Conservation (phyloP, 2,113 vertebrate genomes). For the Myrmecobius fasciatus region DNA sequence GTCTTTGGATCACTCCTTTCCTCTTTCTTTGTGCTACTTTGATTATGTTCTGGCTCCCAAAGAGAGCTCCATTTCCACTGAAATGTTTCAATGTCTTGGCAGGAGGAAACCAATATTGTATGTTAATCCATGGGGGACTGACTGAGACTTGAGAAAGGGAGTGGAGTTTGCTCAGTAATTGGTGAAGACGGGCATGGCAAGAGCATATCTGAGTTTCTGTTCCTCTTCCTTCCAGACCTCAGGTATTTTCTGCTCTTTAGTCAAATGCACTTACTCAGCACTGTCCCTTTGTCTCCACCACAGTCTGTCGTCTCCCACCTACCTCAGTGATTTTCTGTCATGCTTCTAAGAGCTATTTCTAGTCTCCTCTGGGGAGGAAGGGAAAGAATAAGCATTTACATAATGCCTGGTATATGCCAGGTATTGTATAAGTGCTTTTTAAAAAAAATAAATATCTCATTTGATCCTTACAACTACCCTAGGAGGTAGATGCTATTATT, state of each 20-base stretch:
- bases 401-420: background rate
- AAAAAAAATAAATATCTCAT: background rate
- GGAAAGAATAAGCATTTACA: background rate
- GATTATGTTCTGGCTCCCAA: constrained; percentile 61
- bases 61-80: constrained; percentile 61
- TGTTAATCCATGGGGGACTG: constrained; percentile 54
- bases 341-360: background rate
- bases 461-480: background rate
- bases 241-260: background rate
- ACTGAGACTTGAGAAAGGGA: background rate
- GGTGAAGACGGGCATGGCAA: background rate
- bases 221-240: background rate
- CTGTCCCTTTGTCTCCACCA: background rate
- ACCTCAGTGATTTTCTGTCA: background rate
- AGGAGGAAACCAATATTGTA: constrained; percentile 26
- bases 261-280: background rate
- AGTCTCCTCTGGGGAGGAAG: background rate
- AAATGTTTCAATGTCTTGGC: constrained; percentile 36
- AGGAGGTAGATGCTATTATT: background rate
- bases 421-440: background rate
- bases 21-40: constrained; percentile 31
- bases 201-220: background rate
- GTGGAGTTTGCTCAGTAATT: background rate
- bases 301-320: background rate
- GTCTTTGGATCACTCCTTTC: constrained; percentile 51